Evolutionary conservation across 1,140 invertebrate species (phyloP).

Genomic region (Tenebrio molitor): DNA sequence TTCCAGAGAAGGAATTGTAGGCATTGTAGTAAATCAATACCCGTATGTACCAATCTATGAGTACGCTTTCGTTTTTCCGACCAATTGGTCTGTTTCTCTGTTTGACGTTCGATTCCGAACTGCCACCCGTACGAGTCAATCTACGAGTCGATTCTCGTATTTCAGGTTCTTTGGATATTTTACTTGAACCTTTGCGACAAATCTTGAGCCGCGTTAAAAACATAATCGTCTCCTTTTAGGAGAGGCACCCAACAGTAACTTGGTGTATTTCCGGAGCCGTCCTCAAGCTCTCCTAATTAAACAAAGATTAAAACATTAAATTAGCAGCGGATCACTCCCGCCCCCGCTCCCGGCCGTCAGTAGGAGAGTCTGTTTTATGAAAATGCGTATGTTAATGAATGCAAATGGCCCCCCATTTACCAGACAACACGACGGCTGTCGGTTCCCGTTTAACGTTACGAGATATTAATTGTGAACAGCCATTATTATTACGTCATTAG

Average conservation of each 20-base stretch:
- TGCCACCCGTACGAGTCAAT: no score
- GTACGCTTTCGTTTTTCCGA: no score
- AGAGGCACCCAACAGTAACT: background rate
- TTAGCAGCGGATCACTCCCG: conserved; percentile 10
- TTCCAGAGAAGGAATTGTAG: no score
- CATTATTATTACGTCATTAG: conserved; percentile 65
- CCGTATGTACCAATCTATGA: no score
- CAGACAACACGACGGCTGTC: conserved; percentile 55
- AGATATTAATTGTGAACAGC: conserved; percentile 65
- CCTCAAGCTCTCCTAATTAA: conserved; percentile 7
- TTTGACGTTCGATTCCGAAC: no score
- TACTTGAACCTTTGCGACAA: no score
- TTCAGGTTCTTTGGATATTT: no score
- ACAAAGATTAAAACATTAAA: conserved; percentile 23
- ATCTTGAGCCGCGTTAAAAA: background rate
- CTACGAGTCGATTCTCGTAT: no score
- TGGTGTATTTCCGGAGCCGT: background rate
- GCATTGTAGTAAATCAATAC: no score
- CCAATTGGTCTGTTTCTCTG: no score
- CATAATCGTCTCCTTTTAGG: background rate
- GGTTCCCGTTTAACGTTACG: conserved; percentile 58
- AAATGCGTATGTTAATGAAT: conserved; percentile 52
- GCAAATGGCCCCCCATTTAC: conserved; percentile 52
- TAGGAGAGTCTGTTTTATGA: conserved; percentile 31
- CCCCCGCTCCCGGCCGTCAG: background rate